These are phyloP conservation scores for Scomber colias DNA, from an alignment of 2,113 vertebrate genomes.

Conservation along the genomic window DNA sequence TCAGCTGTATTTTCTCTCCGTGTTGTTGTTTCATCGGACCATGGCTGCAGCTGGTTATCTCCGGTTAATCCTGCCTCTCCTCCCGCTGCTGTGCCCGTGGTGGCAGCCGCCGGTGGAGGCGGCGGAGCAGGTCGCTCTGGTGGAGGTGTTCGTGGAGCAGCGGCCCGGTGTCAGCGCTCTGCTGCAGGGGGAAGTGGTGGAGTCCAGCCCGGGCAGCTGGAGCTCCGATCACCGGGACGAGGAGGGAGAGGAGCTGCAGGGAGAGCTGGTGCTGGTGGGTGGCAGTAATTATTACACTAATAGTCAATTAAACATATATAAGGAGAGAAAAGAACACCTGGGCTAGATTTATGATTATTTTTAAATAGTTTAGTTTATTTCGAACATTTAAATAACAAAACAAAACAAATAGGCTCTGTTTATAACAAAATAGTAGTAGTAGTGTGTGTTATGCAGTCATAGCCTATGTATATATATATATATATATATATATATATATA, in stretches of 20 bases:
- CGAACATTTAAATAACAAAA: too few relatives aligned
- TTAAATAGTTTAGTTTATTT: too few relatives aligned
- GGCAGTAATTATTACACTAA: neutral
- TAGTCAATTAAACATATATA: too few relatives aligned
- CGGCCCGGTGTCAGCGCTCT: constrained; percentile 67
- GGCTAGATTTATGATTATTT: too few relatives aligned
- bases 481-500: too few relatives aligned
- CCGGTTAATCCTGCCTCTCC: constrained; percentile 47
- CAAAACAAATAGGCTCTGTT: too few relatives aligned
- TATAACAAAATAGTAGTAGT: too few relatives aligned
- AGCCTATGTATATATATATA: too few relatives aligned
- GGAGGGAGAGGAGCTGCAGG: constrained; percentile 68
- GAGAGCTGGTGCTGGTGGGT: constrained; percentile 83
- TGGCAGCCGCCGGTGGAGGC: constrained; percentile 45
- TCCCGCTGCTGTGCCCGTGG: constrained; percentile 64
- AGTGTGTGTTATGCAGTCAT: too few relatives aligned
- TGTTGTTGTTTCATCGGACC: neutral
- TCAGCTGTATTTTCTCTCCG: neutral
- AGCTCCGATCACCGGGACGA: constrained; percentile 44
- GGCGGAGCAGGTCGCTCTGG: constrained; percentile 79
- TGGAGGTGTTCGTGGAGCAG: constrained; percentile 82
- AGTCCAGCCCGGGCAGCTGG: constrained; percentile 52
- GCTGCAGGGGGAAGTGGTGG: constrained; percentile 83
- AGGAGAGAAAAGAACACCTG: too few relatives aligned
- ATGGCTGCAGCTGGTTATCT: constrained; percentile 60